These are phyloP conservation scores for Ophion slaviceki DNA, from an alignment of 2,888 invertebrate genomes.

Conservation along the genomic window DNA sequence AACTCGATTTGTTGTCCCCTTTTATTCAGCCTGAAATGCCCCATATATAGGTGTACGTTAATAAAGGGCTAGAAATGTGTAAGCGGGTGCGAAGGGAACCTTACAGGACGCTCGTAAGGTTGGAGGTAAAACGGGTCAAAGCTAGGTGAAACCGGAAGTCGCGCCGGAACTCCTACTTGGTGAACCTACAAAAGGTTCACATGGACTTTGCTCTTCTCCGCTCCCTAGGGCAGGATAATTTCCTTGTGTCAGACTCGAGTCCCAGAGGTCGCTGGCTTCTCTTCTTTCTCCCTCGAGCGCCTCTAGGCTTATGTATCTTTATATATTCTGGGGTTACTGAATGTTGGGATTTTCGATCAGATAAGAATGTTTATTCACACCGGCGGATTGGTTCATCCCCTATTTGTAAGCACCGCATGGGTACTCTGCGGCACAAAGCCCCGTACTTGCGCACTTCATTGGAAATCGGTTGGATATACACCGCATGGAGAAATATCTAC, in stretches of 20 bases:
- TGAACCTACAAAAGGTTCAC: slow-evolving; percentile 74
- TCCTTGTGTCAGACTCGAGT: slow-evolving; percentile 76
- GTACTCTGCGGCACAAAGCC: slow-evolving; percentile 9
- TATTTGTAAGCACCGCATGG: slow-evolving; percentile 19
- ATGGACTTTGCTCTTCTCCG: slow-evolving; percentile 73
- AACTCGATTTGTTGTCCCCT: background rate
- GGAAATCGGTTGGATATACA: slow-evolving; percentile 16
- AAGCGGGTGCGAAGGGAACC: background rate
- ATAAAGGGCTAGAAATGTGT: background rate
- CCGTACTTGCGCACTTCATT: slow-evolving; percentile 21
- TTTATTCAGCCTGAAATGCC: background rate
- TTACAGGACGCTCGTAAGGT: slow-evolving; percentile 2
- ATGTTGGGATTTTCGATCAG: slow-evolving; percentile 44
- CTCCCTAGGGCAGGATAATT: slow-evolving; percentile 79
- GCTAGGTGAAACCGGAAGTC: slow-evolving; percentile 79
- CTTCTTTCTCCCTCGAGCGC: slow-evolving; percentile 6
- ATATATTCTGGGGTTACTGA: slow-evolving; percentile 39
- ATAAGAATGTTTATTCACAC: slow-evolving; percentile 56
- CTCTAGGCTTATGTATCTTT: slow-evolving; percentile 36
- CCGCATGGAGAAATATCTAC: slow-evolving; percentile 25
- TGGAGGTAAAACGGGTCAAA: slow-evolving; percentile 43
- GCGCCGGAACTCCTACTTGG: slow-evolving; percentile 78
- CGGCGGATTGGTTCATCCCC: slow-evolving; percentile 26
- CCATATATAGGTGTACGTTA: background rate
- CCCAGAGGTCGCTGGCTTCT: slow-evolving; percentile 67